Evolutionary conservation across 2,113 vertebrate species (phyloP), one percentile per base, ranked within the genome.

Genomic region (Spea bombifrons): DNA sequence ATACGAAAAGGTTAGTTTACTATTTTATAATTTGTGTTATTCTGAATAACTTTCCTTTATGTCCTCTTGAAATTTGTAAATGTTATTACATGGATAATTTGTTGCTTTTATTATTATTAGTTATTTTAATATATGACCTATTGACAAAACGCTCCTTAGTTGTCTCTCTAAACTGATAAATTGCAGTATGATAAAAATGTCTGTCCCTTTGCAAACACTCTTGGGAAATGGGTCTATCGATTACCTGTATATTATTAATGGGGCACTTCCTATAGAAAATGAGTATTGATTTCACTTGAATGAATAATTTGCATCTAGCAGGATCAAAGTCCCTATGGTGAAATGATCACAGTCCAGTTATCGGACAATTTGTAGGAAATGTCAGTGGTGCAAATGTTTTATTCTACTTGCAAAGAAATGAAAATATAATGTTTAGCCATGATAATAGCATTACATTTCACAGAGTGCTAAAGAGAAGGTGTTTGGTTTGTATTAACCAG

Each of bases 1-100:
- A 7, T 99, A 99, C 0, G 97, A 99, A 88, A 92, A 96, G 94
- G 97, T 99, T 76, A 0, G 66, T n/a, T n/a, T 7, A 80, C 15
- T 3, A 12, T 7, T 30, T 68, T 52, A 52, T 52, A 52, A 52
- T 7, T 52, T n/a, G n/a, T n/a, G n/a, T n/a, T n/a, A n/a, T n/a
- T n/a, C n/a, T n/a, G n/a, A n/a, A n/a, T n/a, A n/a, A n/a, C n/a
- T n/a, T n/a, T n/a, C n/a, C n/a, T n/a, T n/a, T n/a, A n/a, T n/a
- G n/a, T n/a, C n/a, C n/a, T n/a, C n/a, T n/a, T n/a, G n/a, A n/a
- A n/a, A n/a, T n/a, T n/a, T n/a, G n/a, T n/a, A n/a, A n/a, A n/a
- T n/a, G n/a, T n/a, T n/a, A n/a, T n/a, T n/a, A 59, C 57, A 59
- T 15, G 4, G 4, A 59, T 7, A 5, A 59, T 5, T 59, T 12